These are phyloP conservation scores for Bombus affinis DNA, from an alignment of 1,140 invertebrate species.

Conservation along the genomic window DNA sequence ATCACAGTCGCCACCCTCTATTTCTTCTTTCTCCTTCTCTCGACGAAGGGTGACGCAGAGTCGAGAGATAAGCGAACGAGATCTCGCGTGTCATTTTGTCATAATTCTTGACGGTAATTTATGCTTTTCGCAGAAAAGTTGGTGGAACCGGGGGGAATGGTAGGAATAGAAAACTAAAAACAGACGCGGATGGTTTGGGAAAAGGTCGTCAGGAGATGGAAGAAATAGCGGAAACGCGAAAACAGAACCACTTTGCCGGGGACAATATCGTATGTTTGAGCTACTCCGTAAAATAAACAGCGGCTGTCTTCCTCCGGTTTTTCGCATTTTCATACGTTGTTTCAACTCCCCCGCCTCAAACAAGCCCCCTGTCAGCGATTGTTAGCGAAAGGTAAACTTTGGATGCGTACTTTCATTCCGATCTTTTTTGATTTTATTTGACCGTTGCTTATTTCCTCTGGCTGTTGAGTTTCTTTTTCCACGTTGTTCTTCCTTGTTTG, in stretches of 20 bases:
- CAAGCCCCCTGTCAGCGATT: not conserved
- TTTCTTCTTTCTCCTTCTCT: not conserved
- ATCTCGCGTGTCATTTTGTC: slow-evolving; percentile 64
- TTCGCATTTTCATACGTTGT: slow-evolving; percentile 50
- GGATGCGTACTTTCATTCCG: not conserved
- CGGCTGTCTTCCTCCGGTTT: not conserved
- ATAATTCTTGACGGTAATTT: slow-evolving; percentile 65
- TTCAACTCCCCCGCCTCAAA: not conserved
- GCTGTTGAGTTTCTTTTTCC: too few species aligned
- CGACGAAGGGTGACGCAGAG: not conserved
- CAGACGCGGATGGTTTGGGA: not conserved
- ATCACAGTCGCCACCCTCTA: not conserved
- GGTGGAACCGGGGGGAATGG: not conserved
- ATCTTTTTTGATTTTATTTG: not conserved
- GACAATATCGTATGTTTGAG: slow-evolving; percentile 62
- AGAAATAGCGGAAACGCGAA: slow-evolving; percentile 5
- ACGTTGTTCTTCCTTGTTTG: not conserved
- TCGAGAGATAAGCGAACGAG: slow-evolving; percentile 43
- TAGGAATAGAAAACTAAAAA: not conserved
- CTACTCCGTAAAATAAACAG: slow-evolving; percentile 66
- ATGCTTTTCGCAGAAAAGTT: slow-evolving; percentile 55
- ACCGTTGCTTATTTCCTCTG: not conserved
- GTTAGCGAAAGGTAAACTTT: slow-evolving; percentile 37
- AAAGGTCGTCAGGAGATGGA: not conserved
- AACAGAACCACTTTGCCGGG: slow-evolving; percentile 50